Conservation (phyloP, 2,888 invertebrate species). For the Bombylius discolor region DNA sequence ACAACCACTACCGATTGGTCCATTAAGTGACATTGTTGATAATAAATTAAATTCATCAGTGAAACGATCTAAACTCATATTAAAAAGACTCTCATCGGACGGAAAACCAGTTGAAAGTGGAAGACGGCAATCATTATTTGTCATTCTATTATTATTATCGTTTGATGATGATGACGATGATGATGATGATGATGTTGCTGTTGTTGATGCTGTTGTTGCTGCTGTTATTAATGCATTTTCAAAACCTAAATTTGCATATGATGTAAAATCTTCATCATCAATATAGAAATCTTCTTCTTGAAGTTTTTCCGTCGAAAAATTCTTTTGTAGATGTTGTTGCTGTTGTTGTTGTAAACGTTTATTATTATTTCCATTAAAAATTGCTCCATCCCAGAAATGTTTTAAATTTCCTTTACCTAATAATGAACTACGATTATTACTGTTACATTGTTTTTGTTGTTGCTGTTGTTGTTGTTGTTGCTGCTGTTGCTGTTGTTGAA, state of each 20-base stretch:
- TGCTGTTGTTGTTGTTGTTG: background rate
- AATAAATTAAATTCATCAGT: constrained; percentile 12
- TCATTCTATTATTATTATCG: background rate
- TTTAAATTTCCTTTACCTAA: background rate
- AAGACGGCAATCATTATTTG: constrained; percentile 2
- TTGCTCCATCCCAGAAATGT: constrained; percentile 9
- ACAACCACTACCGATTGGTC: constrained; percentile 2
- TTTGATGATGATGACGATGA: background rate
- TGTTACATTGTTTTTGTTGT: background rate
- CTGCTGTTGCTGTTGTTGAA: background rate
- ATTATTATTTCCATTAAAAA: background rate
- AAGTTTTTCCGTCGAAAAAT: constrained; percentile 13
- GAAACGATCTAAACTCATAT: constrained; percentile 17
- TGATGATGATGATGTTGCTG: background rate
- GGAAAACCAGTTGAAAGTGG: constrained; percentile 12
- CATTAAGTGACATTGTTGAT: constrained; percentile 2
- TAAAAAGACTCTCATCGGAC: constrained; percentile 18
- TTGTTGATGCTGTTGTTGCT: background rate
- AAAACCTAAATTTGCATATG: constrained; percentile 15
- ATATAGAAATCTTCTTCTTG: constrained; percentile 14
- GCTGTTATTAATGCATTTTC: constrained; percentile 9
- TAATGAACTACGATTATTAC: background rate
- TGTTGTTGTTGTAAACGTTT: background rate
- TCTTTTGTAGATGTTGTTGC: constrained; percentile 3
- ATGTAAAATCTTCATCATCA: constrained; percentile 11